Base-by-base conservation (phyloP, 2,113 vertebrate species). In the Anarrhichthys ocellatus region DNA sequence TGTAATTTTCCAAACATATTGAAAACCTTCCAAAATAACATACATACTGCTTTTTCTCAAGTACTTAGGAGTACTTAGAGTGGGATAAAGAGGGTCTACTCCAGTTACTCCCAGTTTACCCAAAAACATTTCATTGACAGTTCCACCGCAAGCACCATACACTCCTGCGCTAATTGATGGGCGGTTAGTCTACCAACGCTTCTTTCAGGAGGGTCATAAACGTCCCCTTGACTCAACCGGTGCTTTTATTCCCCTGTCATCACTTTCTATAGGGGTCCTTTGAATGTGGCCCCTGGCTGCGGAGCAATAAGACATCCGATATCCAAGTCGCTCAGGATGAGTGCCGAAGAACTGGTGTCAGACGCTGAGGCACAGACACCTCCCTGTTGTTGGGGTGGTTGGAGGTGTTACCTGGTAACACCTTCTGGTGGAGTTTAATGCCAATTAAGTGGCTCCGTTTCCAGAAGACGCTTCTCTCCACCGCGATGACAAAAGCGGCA, bases 351-450 rank as follows among this genome's bases (percentile, higher is more conserved):
- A 52, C 75, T 40, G 71, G 85, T 89, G 88, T 83, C 83, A 92
- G 88, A 79, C 78, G 14, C 27, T 42, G 78, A 90, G 50, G 81
- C 34, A 70, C 15, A 85, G 76, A 89, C 80, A 82, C 83, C 77
- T 87, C 87, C 61, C 48, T 79, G 79, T 72, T 76, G 65, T 73
- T 82, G 65, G 38, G 61, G 24, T 38, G 38, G 78, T 70, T 81
- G 64, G 71, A 90, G 90, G 92, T 83, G 92, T 92, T 69, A 79
- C 75, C 84, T 81, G 29, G 88, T 93, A 94, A 94, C 92, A 88
- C 90, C 70, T 92, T 85, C 50, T 78, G 83, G 69, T 80, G 63
- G 58, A 79, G 78, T 80, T 82, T 76, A 86, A 81, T 75, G 73
- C 82, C 78, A 89, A 88, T 76, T 89, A 87, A 83, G 70, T 34